Evolutionary conservation across 2,113 vertebrate species (phyloP), one percentile per base, ranked within the genome.

Genomic region (Sylvicapra grimmia): DNA sequence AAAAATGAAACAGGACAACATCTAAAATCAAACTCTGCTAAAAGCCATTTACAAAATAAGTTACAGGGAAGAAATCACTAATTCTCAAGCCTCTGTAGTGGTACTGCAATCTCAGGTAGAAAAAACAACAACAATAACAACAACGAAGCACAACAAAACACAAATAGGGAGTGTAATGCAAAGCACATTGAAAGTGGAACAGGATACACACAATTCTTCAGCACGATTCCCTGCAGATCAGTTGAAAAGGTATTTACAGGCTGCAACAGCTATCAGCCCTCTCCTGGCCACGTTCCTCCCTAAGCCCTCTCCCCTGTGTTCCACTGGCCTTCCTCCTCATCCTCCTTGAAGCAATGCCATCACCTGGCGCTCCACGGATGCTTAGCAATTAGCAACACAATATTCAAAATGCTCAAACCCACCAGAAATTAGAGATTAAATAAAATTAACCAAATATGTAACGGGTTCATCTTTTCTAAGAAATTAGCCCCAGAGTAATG

Each of bases 171-270:
- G 65, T 51, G 54, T 97, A 98, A 98, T 93, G 96, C 96, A 96
- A 98, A 98, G 96, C 98, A 99, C 98, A 98, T 97, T 98, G 95
- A 95, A 49, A 58, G 89, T 87, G 96, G 88, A 96, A 97, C 98
- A 98, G 98, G 98, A 99, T 98, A 98, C 98, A 97, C 97, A 98
- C 94, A 95, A 97, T 97, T 98, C 98, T 97, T 97, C 97, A 97
- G 98, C 97, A 98, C 97, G 98, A 97, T 98, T 98, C 98, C 98
- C 98, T 98, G 98, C 25, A 88, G 96, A 98, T 98, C 98, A 97
- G 51, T 97, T 97, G 98, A 98, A 98, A 98, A 98, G 98, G 98
- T 97, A 98, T 98, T 98, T 98, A 96, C 98, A 97, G 92, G 75
- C 94, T 75, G 88, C 63, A 97, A 86, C 87, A 97, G 96, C 88